Percentiles rank a stretch among this genome's conserved stretches.
Evolutionary conservation across 2,113 vertebrate species (phyloP).

Genomic region (Gavialis gangeticus): DNA sequence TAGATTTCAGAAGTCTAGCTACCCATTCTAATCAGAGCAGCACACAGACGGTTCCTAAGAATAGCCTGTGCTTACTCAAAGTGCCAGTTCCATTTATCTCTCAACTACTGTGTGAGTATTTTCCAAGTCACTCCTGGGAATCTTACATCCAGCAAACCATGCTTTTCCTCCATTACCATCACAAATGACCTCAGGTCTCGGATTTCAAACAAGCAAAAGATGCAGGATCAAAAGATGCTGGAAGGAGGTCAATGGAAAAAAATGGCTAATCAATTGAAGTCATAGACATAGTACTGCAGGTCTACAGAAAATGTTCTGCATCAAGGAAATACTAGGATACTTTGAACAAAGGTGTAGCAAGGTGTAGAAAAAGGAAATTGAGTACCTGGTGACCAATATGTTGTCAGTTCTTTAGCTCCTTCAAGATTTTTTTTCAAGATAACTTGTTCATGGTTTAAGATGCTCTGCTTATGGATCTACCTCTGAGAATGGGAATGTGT

Average conservation of each 20-base stretch:
- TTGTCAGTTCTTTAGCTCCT: not conserved
- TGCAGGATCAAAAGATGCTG: not conserved
- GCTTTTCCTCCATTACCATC: not conserved
- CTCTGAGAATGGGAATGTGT: not conserved
- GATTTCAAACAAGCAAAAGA: not conserved
- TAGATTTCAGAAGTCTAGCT: not conserved
- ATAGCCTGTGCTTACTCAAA: not conserved
- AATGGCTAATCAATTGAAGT: not conserved
- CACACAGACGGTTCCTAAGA: not conserved
- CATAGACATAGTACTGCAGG: not conserved
- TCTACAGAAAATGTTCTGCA: not conserved
- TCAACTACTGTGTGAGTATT: not conserved
- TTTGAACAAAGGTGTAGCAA: not conserved
- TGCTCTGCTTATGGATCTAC: not conserved
- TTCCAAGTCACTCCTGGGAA: not conserved
- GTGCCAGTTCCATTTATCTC: not conserved
- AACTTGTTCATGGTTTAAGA: not conserved
- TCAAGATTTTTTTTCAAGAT: not conserved
- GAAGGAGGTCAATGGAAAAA: not conserved
- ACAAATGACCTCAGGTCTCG: not conserved
- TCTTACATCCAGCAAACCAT: not conserved
- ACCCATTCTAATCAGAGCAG: not conserved
- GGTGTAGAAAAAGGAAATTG: not conserved
- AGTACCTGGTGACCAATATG: not conserved
- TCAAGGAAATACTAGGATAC: not conserved